Evolutionary conservation across 37 sponge, comb jelly and placozoan species (phyloP).

Genomic region (Cliona cf. orientalis): DNA sequence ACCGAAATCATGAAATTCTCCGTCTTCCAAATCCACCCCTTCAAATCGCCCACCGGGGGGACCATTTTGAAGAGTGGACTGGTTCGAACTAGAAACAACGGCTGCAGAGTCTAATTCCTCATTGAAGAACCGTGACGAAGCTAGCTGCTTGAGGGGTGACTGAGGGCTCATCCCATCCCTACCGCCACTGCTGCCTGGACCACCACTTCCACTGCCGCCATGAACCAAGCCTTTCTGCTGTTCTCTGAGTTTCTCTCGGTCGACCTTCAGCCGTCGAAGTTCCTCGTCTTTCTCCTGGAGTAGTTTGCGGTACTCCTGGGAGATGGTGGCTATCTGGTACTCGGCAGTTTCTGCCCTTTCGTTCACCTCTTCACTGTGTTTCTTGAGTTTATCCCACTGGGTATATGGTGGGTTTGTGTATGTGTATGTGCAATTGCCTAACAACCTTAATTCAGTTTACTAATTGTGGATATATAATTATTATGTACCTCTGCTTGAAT

Average conservation of each 20-base stretch:
- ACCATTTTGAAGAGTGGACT: not conserved
- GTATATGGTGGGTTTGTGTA: no score
- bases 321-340: conserved; percentile 81
- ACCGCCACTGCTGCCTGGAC: no score
- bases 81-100: not conserved
- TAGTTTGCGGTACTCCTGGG: conserved; percentile 81
- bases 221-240: conserved; percentile 20
- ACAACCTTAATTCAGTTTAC: not conserved
- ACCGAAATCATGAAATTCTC: conserved; percentile 32
- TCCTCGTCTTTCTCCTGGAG: conserved; percentile 76
- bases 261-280: conserved; percentile 42
- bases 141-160: conserved; percentile 40
- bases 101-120: no score
- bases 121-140: not conserved
- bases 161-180: not conserved
- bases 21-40: conserved; percentile 3
- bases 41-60: not conserved
- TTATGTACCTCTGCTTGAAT: conserved; percentile 43
- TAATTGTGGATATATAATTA: not conserved
- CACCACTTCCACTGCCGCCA: not conserved
- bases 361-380: conserved; percentile 60
- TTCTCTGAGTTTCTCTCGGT: conserved; percentile 54
- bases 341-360: conserved; percentile 85
- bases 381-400: conserved; percentile 72
- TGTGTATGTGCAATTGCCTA: no score